Evolutionary conservation across 2,113 vertebrate species (phyloP).

Genomic region (Oxyura jamaicensis): DNA sequence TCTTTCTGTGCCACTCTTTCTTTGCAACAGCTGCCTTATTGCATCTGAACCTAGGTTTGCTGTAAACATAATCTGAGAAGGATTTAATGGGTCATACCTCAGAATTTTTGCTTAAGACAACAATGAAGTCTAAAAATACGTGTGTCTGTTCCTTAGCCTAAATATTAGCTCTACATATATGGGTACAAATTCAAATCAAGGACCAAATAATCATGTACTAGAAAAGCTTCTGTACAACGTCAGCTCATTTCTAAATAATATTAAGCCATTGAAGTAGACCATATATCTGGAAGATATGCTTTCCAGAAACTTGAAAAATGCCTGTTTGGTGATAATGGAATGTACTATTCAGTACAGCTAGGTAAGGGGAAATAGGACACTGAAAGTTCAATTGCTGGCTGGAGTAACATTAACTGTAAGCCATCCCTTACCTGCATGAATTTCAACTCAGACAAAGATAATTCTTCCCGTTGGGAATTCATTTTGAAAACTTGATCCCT

Average conservation of each 20-base stretch:
- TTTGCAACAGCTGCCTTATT: neutral
- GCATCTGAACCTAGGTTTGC: neutral
- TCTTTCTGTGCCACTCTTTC: fast-evolving
- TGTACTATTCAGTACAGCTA: neutral
- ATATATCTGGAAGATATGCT: neutral
- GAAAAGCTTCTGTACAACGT: neutral
- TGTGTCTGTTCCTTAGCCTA: neutral
- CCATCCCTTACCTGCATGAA: fast-evolving
- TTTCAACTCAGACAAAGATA: neutral
- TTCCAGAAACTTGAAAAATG: neutral
- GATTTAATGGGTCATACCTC: neutral
- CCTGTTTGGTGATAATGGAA: neutral
- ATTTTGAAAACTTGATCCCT: neutral
- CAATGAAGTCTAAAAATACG: neutral
- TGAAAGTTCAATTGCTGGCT: neutral
- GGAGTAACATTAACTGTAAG: neutral
- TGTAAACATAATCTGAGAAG: neutral
- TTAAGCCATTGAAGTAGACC: neutral
- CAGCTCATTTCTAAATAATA: neutral
- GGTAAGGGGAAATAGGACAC: neutral
- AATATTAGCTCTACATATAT: neutral
- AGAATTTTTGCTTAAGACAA: neutral
- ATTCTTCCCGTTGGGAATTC: neutral
- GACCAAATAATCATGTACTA: neutral
- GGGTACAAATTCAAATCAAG: neutral